Conservation (phyloP, 1,140 invertebrate genomes). For the Sitodiplosis mosellana region DNA sequence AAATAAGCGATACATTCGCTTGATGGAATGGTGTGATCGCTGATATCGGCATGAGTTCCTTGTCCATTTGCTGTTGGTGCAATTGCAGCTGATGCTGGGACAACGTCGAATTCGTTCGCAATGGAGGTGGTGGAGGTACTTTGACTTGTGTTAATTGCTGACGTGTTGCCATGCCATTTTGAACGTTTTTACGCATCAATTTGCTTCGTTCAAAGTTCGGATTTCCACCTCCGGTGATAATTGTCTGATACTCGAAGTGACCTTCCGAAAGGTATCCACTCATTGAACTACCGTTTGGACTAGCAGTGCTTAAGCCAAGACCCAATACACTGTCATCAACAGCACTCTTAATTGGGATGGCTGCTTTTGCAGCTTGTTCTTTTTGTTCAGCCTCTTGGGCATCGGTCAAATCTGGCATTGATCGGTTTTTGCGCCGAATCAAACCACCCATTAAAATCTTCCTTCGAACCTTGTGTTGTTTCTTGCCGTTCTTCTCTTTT, state of each 20-base stretch:
- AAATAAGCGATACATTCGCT: conserved; percentile 21
- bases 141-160: conserved; percentile 64
- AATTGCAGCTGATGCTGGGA: conserved; percentile 21
- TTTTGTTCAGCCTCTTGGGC: conserved; percentile 34
- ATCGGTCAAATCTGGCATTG: conserved; percentile 78
- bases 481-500: conserved; percentile 60
- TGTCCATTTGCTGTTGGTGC: conserved; percentile 14
- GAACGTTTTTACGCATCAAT: conserved; percentile 76
- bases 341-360: conserved; percentile 29
- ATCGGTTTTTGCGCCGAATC: conserved; percentile 72
- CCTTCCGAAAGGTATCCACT: conserved; percentile 76
- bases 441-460: conserved; percentile 78
- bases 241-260: conserved; percentile 54
- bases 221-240: conserved; percentile 34
- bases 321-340: conserved; percentile 57
- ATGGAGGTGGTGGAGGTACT: conserved; percentile 68
- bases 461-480: conserved; percentile 75
- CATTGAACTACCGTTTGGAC: conserved; percentile 32
- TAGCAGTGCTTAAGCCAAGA: conserved; percentile 29
- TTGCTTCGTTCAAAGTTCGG: conserved; percentile 71
- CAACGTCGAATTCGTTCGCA: conserved; percentile 56
- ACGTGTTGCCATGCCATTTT: conserved; percentile 56
- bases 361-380: conserved; percentile 21
- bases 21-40: conserved; percentile 14
- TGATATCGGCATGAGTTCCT: conserved; percentile 3